phyloP scores from a whole-genome alignment of 2,888 invertebrate species.

The Rhogogaster chlorosoma region DNA sequence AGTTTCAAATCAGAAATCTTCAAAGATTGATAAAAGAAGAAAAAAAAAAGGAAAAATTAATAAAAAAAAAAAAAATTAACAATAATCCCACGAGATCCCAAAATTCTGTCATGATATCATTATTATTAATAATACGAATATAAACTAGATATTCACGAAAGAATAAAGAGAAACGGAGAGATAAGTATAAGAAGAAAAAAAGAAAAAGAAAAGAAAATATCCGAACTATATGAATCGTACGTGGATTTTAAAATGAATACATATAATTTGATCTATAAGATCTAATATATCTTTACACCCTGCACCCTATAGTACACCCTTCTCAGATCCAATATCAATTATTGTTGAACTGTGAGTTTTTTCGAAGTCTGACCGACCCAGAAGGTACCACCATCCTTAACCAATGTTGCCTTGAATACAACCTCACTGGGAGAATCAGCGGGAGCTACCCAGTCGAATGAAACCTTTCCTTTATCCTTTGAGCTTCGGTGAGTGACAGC shows the following conservation, averaged over 20 bases:
- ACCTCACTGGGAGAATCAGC: background rate
- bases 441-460: background rate
- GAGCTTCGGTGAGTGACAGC: slow-evolving; percentile 34
- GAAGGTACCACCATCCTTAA: slow-evolving; percentile 24
- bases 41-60: background rate
- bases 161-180: no score
- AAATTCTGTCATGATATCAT: background rate
- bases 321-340: background rate
- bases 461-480: slow-evolving; percentile 4
- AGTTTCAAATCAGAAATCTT: background rate
- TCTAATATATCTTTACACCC: background rate
- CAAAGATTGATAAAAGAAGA: background rate
- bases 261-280: background rate
- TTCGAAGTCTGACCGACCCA: slow-evolving; percentile 33
- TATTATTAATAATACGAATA: background rate
- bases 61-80: background rate
- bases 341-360: background rate
- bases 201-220: background rate
- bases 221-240: background rate
- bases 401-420: slow-evolving; percentile 41
- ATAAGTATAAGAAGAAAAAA: background rate
- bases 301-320: background rate
- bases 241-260: background rate
- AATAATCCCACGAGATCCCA: slow-evolving; percentile 11
- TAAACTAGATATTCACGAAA: no score